A percentile compares a stretch with the other conserved stretches of the same genome.
These are phyloP conservation scores for Hartigia nigra DNA, from an alignment of 2,888 invertebrate species.

Conservation along the genomic window DNA sequence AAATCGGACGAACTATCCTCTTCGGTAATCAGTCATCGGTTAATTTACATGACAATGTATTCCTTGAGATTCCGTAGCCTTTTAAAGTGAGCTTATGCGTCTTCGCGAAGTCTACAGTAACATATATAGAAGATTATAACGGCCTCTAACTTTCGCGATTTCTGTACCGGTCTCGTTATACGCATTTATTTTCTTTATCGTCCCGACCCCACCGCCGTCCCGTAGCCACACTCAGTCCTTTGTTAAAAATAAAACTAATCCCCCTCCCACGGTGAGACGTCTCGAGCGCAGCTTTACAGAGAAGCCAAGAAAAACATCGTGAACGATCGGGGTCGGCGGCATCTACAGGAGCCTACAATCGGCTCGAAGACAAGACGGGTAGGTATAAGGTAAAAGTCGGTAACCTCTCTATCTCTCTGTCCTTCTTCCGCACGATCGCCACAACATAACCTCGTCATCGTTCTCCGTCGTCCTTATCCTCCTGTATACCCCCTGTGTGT, in stretches of 20 bases:
- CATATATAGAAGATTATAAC: neutral
- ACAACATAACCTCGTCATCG: neutral
- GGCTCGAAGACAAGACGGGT: neutral
- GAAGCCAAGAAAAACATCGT: slow-evolving; percentile 2
- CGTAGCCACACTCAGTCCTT: neutral
- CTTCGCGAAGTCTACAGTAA: neutral
- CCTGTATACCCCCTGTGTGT: neutral
- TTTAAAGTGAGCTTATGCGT: neutral
- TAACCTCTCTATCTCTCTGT: slow-evolving; percentile 4
- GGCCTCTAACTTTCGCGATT: neutral
- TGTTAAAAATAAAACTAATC: neutral
- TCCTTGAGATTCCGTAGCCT: neutral
- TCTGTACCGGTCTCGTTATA: neutral
- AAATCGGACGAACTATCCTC: neutral
- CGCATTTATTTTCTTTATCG: neutral
- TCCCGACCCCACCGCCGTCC: neutral
- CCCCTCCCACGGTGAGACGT: neutral
- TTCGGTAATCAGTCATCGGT: neutral
- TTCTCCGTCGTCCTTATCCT: neutral
- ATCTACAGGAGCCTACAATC: neutral
- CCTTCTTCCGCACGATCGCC: neutral
- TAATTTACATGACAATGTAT: neutral
- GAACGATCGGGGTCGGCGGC: slow-evolving; percentile 5
- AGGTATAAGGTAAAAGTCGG: slow-evolving; percentile 3
- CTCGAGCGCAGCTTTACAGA: neutral